Conservation (phyloP, 2,888 invertebrate species). For the Lasioglossum lativentre region DNA sequence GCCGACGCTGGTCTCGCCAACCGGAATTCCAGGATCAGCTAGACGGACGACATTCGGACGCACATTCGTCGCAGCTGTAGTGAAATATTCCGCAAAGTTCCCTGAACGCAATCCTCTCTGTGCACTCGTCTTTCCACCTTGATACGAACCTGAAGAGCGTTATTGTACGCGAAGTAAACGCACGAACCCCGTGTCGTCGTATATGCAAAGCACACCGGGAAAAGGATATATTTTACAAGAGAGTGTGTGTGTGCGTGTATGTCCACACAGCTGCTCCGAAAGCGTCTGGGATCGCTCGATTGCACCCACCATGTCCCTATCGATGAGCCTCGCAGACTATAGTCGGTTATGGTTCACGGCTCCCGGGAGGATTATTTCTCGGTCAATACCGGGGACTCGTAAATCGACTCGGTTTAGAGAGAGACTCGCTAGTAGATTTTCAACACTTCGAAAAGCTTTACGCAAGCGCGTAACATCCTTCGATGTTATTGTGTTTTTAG, state of each 20-base stretch:
- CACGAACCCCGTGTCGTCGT: not conserved
- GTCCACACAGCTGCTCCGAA: conserved; percentile 33
- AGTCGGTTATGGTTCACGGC: not conserved
- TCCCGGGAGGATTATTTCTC: conserved; percentile 7
- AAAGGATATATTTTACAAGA: conserved; percentile 14
- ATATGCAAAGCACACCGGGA: conserved; percentile 6
- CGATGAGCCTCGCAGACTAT: not conserved
- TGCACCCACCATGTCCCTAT: not conserved
- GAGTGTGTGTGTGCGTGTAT: not conserved
- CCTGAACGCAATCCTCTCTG: not conserved
- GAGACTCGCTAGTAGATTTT: not conserved
- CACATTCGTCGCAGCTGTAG: conserved; percentile 22
- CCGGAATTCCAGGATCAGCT: conserved; percentile 16
- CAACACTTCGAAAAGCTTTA: not conserved
- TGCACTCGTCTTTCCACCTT: not conserved
- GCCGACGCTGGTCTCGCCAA: not conserved
- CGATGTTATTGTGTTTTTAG: no score
- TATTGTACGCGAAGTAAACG: not conserved
- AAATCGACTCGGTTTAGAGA: not conserved
- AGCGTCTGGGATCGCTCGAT: conserved; percentile 1
- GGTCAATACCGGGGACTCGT: not conserved
- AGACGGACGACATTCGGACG: conserved; percentile 10
- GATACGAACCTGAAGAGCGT: not conserved
- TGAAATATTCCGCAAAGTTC: not conserved
- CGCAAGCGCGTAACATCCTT: no score